These are phyloP conservation scores for Mobula birostris DNA, from an alignment of 2,113 vertebrate genomes.

Conservation along the genomic window DNA sequence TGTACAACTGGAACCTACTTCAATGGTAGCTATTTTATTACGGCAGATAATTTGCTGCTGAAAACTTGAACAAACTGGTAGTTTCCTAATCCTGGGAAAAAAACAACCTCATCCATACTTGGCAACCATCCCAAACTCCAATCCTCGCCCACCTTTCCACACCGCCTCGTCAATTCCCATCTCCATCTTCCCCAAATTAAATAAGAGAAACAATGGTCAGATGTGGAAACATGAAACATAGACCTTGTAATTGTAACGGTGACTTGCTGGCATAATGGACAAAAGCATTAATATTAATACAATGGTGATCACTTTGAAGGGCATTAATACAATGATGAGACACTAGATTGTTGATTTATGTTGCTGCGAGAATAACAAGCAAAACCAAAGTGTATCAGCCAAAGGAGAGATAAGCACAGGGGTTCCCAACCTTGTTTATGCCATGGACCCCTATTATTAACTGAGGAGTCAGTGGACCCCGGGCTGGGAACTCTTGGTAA, in stretches of 20 bases:
- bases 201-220: neutral
- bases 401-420: neutral
- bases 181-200: no score
- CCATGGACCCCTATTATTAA: no score
- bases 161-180: neutral
- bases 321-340: neutral
- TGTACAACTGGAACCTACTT: neutral
- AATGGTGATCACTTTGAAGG: neutral
- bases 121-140: neutral
- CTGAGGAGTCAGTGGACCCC: no score
- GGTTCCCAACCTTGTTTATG: no score
- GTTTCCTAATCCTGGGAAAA: neutral
- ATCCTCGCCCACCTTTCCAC: neutral
- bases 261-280: neutral
- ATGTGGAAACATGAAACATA: neutral
- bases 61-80: neutral
- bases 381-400: neutral
- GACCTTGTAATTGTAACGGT: neutral
- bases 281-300: neutral
- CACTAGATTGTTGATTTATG: neutral
- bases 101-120: neutral
- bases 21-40: neutral
- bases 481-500: no score
- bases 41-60: neutral
- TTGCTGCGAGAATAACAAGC: neutral